Base-by-base conservation (phyloP, 1,140 invertebrate genomes). In the Laodelphax striatellus region DNA sequence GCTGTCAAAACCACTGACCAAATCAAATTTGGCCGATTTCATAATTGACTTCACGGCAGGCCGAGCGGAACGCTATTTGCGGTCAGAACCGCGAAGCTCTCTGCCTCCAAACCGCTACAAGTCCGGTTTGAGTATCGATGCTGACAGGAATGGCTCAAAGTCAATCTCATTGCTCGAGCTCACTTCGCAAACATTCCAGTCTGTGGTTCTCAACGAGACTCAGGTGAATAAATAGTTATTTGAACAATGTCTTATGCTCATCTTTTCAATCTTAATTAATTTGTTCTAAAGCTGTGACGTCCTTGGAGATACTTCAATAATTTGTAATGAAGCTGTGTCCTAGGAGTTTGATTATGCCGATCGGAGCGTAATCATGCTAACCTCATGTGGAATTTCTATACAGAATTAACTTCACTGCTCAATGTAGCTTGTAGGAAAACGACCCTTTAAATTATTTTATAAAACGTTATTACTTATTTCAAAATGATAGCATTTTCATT, bases 21-120 rank as follows among this genome's bases (percentile, higher is more conserved):
- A 67, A 64, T 64, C 62, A 43, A 63, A 64, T 44, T 57, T 75
- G 34, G 53, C 64, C 17, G 63, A 69, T 24, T 75, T 76, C 62
- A 68, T 77, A 5, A 55, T 65, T n/a, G 72, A 73, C 60, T 76
- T 70, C 61, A 72, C 73, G 1, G 50, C 62, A 31, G 71, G 71
- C n/a, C 57, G 42, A 5, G 53, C 74, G 21, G 57, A 66, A n/a
- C 54, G 64, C 31, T 54, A 58, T 57, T 52, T 64, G 21, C 50
- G 61, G 2, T 62, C 58, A 9, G 57, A 44, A n/a, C 10, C 52
- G 11, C 22, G 54, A 5, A 13, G 10, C 8, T 55, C 54, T 5
- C 54, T 13, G 16, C 54, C 54, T 13, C 22, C 31, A n/a, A 28
- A 46, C 22, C 53, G 60, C 28, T 54, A 61, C 54, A 16, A 16